These are phyloP conservation scores for Sylvilagus floridanus DNA, from an alignment of 2,797 vertebrate species.

Conservation along the genomic window DNA sequence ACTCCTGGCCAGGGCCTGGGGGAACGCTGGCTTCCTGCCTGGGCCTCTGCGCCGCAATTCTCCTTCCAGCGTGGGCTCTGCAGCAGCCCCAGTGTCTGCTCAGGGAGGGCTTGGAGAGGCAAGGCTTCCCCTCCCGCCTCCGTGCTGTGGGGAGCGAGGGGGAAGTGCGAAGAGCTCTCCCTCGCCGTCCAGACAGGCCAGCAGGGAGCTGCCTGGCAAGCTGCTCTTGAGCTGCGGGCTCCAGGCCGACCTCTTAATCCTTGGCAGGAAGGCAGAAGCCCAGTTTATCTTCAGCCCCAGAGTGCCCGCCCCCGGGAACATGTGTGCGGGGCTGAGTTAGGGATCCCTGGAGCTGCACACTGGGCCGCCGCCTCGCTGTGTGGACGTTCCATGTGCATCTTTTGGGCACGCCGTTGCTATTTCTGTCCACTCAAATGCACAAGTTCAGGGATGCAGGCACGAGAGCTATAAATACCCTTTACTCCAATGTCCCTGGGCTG, in stretches of 20 bases:
- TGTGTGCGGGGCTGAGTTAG: constrained; percentile 47
- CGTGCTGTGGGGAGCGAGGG: background rate
- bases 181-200: background rate
- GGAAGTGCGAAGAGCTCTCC: background rate
- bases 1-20: background rate
- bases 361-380: background rate
- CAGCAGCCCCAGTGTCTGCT: background rate
- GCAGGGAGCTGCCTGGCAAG: constrained; percentile 56
- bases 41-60: background rate
- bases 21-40: constrained; percentile 36
- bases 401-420: background rate
- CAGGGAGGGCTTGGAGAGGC: background rate
- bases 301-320: constrained; percentile 40
- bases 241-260: constrained; percentile 73
- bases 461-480: constrained; percentile 74
- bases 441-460: constrained; percentile 17
- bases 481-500: background rate
- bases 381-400: constrained; percentile 8
- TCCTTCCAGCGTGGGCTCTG: constrained; percentile 7
- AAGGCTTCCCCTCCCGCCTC: background rate
- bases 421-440: constrained; percentile 12
- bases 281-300: constrained; percentile 53
- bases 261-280: constrained; percentile 73
- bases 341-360: constrained; percentile 56
- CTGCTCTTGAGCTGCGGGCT: background rate